Conservation (phyloP, 2,888 invertebrate genomes). For the Drosophila limbata region DNA sequence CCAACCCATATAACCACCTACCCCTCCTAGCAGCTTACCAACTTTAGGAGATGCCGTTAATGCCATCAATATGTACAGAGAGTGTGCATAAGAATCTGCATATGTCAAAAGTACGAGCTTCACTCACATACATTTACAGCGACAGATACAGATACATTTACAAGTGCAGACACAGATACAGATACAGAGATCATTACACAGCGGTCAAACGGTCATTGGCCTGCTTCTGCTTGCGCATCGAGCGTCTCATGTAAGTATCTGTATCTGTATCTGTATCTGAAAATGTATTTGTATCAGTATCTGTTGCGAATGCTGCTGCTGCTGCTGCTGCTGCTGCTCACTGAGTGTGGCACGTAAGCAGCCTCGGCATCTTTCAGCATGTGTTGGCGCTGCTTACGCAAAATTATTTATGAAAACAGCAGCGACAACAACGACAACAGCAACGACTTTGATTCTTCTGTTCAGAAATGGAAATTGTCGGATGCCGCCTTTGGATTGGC, state of each 20-base stretch:
- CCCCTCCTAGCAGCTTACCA: background rate
- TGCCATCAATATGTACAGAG: constrained; percentile 36
- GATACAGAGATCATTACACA: constrained; percentile 69
- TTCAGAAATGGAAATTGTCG: constrained; percentile 52
- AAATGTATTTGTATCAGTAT: constrained; percentile 29
- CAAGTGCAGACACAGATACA: constrained; percentile 16
- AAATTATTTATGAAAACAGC: constrained; percentile 79
- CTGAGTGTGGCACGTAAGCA: constrained; percentile 71
- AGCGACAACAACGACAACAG: constrained; percentile 42
- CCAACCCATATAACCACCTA: background rate
- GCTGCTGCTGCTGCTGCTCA: constrained; percentile 43
- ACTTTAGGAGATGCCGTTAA: constrained; percentile 43
- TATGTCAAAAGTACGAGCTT: constrained; percentile 27
- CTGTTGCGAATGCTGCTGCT: constrained; percentile 44
- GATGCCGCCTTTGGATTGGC: constrained; percentile 9
- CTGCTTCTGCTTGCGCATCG: constrained; percentile 63
- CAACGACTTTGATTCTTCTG: constrained; percentile 59
- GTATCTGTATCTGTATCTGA: constrained; percentile 24
- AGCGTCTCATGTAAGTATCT: constrained; percentile 37
- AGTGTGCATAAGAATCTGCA: constrained; percentile 66
- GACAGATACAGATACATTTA: background rate
- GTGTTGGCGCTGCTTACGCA: constrained; percentile 73
- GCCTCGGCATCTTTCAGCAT: constrained; percentile 68
- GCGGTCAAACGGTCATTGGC: constrained; percentile 81
- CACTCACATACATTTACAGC: constrained; percentile 18